Conservation (phyloP, 2,888 invertebrate species). For the Cordilura impudica region DNA sequence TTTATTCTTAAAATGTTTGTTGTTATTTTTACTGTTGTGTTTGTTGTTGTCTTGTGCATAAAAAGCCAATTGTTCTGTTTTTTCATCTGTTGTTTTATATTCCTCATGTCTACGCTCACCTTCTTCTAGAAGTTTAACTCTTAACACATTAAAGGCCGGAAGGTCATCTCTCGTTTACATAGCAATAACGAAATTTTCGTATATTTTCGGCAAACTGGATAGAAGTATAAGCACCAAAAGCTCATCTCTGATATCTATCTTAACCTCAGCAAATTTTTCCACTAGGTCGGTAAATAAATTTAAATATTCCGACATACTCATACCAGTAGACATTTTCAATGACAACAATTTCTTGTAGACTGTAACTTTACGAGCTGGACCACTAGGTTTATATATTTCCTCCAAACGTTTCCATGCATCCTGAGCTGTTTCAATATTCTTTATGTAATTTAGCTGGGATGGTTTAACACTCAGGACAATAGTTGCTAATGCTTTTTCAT, state of each 20-base stretch:
- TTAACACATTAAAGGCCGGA: not conserved
- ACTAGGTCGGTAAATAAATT: constrained; percentile 12
- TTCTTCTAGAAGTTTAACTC: constrained; percentile 3
- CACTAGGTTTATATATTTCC: constrained; percentile 4
- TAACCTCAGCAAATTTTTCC: too few relatives aligned
- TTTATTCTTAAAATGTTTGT: too few relatives aligned
- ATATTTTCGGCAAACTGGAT: too few relatives aligned
- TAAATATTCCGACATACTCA: constrained; percentile 6
- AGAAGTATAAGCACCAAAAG: too few relatives aligned
- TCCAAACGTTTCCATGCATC: constrained; percentile 4
- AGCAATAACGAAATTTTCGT: too few relatives aligned
- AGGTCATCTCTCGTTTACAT: not conserved
- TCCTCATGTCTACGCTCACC: too few relatives aligned
- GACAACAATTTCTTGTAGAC: constrained; percentile 10
- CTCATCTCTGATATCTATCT: too few relatives aligned
- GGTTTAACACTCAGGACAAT: constrained; percentile 5
- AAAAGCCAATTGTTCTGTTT: too few relatives aligned
- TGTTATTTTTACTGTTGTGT: too few relatives aligned
- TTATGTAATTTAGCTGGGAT: not conserved
- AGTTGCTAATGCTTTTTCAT: constrained; percentile 2
- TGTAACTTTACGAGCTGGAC: constrained; percentile 8
- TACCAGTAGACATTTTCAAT: not conserved
- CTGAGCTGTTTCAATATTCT: not conserved
- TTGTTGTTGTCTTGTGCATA: too few relatives aligned
- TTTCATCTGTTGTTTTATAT: too few relatives aligned